Evolutionary conservation across 2,797 vertebrate species (phyloP).

Genomic region (Eutrigla gurnardus): DNA sequence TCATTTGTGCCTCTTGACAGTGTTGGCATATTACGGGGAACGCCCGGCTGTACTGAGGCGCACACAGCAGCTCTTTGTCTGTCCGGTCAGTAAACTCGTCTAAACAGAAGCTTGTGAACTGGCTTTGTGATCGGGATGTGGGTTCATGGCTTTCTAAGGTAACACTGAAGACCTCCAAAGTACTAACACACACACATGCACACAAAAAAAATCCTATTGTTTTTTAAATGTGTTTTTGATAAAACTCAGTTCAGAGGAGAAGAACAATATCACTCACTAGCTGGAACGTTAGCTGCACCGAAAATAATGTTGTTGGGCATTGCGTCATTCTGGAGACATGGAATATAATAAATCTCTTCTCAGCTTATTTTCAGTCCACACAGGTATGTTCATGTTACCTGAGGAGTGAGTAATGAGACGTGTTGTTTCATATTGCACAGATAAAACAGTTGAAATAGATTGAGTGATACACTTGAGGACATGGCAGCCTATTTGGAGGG

Average conservation of each 20-base stretch:
- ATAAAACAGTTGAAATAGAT: not conserved
- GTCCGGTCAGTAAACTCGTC: not conserved
- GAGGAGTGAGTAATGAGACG: not conserved
- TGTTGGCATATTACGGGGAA: constrained; percentile 25
- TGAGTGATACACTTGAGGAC: not conserved
- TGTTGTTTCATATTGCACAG: not conserved
- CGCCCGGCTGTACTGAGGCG: constrained; percentile 4
- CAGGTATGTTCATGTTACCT: not conserved
- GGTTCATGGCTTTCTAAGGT: not conserved
- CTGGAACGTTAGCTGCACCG: constrained; percentile 7
- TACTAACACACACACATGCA: not conserved
- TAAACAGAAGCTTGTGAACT: constrained; percentile 1
- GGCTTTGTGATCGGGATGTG: constrained; percentile 10
- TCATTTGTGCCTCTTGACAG: constrained; percentile 19
- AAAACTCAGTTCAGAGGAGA: constrained; percentile 21
- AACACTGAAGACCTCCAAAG: not conserved
- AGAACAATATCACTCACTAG: constrained; percentile 18
- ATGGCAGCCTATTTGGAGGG: not conserved
- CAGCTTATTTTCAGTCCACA: not conserved
- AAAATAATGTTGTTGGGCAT: constrained; percentile 9
- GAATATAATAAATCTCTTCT: not conserved
- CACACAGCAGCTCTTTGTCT: constrained; percentile 23
- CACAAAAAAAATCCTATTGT: constrained; percentile 4
- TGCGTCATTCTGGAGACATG: not conserved
- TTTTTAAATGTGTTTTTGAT: constrained; percentile 37